phyloP scores from a whole-genome alignment of 2,888 invertebrate species.

The Lithodes maja region DNA sequence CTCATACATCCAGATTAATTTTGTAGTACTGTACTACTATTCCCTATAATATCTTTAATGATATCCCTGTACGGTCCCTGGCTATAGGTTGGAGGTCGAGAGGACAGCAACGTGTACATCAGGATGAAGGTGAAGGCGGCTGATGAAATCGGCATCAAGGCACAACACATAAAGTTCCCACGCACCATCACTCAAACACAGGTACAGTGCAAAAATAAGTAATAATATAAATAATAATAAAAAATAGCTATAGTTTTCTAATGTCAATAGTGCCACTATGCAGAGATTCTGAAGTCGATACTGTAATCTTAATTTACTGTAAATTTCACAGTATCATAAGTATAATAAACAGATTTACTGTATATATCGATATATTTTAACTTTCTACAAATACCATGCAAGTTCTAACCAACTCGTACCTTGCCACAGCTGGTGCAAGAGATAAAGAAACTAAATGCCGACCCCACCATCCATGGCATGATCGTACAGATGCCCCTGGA shows the following conservation, averaged over 20 bases:
- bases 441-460: slow-evolving; percentile 86
- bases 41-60: not conserved
- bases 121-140: slow-evolving; percentile 96
- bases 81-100: slow-evolving; percentile 91
- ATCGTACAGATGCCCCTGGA: slow-evolving; percentile 98
- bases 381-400: no score
- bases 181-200: slow-evolving; percentile 69
- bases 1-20: not conserved
- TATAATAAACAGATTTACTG: no score
- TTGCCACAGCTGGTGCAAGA: slow-evolving; percentile 80
- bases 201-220: slow-evolving; percentile 18
- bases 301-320: no score
- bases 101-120: slow-evolving; percentile 99
- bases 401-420: not conserved
- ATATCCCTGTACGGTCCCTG: not conserved
- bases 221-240: no score
- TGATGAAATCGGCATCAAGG: slow-evolving; percentile 89
- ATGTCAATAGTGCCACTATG: no score
- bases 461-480: slow-evolving; percentile 91
- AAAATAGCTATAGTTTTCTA: no score
- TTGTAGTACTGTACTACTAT: not conserved
- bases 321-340: no score
- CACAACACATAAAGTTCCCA: slow-evolving; percentile 87
- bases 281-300: no score
- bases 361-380: no score